Conservation (phyloP, 2,113 vertebrate species). For the Sebastes schlegelii region DNA sequence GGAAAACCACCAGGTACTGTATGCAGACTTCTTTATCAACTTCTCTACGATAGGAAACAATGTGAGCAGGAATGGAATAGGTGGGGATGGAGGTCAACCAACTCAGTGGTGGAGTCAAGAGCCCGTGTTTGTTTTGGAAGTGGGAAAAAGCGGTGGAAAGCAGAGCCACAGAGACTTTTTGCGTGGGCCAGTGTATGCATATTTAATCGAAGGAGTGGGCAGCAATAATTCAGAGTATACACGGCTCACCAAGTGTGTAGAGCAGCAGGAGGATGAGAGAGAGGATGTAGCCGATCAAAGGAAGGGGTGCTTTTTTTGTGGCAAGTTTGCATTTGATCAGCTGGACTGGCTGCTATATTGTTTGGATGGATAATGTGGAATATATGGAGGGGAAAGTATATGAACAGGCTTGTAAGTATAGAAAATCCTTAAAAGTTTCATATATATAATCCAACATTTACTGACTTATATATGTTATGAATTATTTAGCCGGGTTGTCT, state of each 20-base stretch:
- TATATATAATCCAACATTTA: not conserved
- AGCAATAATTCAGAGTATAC: slow-evolving; percentile 55
- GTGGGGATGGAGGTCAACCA: slow-evolving; percentile 18
- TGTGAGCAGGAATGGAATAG: not conserved
- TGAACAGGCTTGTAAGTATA: not conserved
- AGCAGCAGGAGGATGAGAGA: slow-evolving; percentile 9
- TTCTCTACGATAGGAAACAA: slow-evolving; percentile 22
- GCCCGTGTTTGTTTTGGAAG: slow-evolving; percentile 56
- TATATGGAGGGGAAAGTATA: no score
- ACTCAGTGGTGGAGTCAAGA: slow-evolving; percentile 40
- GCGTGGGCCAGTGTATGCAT: slow-evolving; percentile 76
- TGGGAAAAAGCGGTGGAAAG: slow-evolving; percentile 15
- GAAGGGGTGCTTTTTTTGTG: slow-evolving; percentile 3
- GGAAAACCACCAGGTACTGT: slow-evolving; percentile 67
- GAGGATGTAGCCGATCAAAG: not conserved
- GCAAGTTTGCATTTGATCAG: slow-evolving; percentile 31
- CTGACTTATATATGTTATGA: not conserved
- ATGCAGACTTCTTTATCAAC: slow-evolving; percentile 52
- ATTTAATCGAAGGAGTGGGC: slow-evolving; percentile 76
- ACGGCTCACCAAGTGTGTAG: slow-evolving; percentile 45
- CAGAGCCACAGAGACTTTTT: slow-evolving; percentile 39
- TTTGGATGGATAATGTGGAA: not conserved
- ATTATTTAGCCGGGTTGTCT: not conserved
- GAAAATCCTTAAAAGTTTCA: not conserved
- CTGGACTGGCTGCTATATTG: not conserved